Conservation (phyloP, 2,888 invertebrate species). For the Synanthedon vespiformis region DNA sequence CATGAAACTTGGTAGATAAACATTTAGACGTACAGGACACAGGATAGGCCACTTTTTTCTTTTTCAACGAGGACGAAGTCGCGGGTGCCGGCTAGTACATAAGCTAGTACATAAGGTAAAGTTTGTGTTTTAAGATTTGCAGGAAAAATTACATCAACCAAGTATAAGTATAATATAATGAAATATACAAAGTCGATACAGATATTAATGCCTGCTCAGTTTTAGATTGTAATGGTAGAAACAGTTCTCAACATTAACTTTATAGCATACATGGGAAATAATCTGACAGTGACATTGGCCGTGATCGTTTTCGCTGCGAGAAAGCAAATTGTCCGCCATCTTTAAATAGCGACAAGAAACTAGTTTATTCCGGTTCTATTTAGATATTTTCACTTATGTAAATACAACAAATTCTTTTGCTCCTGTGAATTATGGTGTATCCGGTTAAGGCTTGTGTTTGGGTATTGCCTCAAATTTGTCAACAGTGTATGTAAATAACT, state of each 20-base stretch:
- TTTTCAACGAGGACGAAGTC: too few relatives aligned
- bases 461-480: neutral
- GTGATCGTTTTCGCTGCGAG: slow-evolving; percentile 30
- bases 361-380: slow-evolving; percentile 34
- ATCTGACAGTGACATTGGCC: slow-evolving; percentile 14
- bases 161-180: too few relatives aligned
- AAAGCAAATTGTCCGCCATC: slow-evolving; percentile 34
- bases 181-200: too few relatives aligned
- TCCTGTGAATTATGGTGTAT: slow-evolving; percentile 38
- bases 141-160: too few relatives aligned
- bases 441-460: slow-evolving; percentile 18
- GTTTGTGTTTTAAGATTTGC: too few relatives aligned
- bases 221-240: neutral
- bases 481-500: neutral
- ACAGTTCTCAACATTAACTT: neutral
- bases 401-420: slow-evolving; percentile 34
- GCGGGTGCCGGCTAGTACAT: too few relatives aligned
- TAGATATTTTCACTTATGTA: slow-evolving; percentile 65
- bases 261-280: slow-evolving; percentile 2
- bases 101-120: too few relatives aligned
- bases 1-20: too few relatives aligned
- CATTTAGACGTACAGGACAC: too few relatives aligned
- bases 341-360: slow-evolving; percentile 18
- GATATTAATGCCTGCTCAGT: neutral
- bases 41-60: too few relatives aligned